These are phyloP conservation scores for Bimastos eiseni DNA, from an alignment of 2,888 invertebrate species.

Conservation along the genomic window DNA sequence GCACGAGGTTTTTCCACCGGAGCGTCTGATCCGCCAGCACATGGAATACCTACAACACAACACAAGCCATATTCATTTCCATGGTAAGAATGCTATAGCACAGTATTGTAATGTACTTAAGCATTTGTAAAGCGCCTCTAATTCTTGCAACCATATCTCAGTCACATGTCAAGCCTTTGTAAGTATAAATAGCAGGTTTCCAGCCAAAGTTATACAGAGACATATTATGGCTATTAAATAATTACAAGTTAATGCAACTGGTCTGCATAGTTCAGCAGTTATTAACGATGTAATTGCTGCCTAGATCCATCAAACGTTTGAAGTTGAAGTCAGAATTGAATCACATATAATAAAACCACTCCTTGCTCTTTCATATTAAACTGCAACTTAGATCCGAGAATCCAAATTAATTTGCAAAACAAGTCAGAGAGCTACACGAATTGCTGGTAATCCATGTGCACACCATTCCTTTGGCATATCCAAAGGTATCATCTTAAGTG, in stretches of 20 bases:
- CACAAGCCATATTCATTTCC: neutral
- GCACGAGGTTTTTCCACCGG: conserved; percentile 43
- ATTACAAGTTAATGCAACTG: neutral
- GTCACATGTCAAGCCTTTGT: no score
- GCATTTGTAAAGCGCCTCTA: no score
- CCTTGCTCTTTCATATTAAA: conserved; percentile 38
- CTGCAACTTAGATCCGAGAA: conserved; percentile 41
- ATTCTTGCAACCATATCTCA: no score
- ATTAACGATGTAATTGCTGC: neutral
- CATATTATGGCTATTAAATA: no score
- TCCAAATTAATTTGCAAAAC: conserved; percentile 30
- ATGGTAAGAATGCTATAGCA: neutral
- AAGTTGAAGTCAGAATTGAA: neutral
- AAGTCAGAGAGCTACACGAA: neutral
- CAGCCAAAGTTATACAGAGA: no score
- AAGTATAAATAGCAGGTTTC: no score
- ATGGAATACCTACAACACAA: conserved; percentile 39
- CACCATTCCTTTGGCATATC: no score
- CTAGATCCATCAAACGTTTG: neutral
- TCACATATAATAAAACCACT: conserved; percentile 25
- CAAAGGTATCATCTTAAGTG: no score
- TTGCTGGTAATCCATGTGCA: no score
- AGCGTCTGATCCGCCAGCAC: conserved; percentile 45
- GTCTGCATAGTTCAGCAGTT: neutral
- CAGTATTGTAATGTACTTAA: no score